phyloP scores from a whole-genome alignment of 2,888 invertebrate genomes.

The Ophraella communa region DNA sequence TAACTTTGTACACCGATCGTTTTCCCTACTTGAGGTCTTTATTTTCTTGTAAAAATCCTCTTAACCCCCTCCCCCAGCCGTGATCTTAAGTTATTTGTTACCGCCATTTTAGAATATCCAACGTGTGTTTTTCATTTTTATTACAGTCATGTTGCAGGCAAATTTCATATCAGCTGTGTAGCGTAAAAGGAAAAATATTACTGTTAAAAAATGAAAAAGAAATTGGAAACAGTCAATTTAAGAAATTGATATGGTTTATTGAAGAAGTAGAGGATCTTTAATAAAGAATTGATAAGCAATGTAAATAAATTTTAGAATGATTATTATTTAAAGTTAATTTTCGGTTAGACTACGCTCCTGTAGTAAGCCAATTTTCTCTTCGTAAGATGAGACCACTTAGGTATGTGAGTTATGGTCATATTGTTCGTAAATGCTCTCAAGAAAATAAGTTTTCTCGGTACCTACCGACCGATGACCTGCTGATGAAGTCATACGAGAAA shows the following conservation, averaged over 20 bases:
- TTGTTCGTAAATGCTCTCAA: constrained; percentile 20
- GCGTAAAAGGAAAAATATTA: neutral
- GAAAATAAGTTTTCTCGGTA: constrained; percentile 22
- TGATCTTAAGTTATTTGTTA: neutral
- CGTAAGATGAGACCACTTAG: constrained; percentile 20
- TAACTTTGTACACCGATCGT: neutral
- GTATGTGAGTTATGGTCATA: constrained; percentile 27
- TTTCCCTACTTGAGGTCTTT: neutral
- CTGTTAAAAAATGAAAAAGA: no score
- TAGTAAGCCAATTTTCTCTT: constrained; percentile 2
- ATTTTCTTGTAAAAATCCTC: neutral
- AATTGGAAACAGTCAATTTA: no score
- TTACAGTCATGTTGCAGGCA: constrained; percentile 15
- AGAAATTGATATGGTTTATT: no score
- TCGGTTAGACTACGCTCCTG: neutral
- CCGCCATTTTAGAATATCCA: constrained; percentile 22
- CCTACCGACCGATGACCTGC: constrained; percentile 7
- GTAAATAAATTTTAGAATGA: no score
- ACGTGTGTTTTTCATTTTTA: constrained; percentile 27
- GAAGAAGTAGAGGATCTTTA: neutral
- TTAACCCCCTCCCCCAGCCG: neutral
- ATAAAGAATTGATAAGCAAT: no score
- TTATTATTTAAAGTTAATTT: neutral
- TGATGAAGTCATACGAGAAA: constrained; percentile 26
- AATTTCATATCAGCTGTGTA: neutral